Base-by-base conservation (phyloP, 2,113 vertebrate genomes). In the Brachirus orientalis region DNA sequence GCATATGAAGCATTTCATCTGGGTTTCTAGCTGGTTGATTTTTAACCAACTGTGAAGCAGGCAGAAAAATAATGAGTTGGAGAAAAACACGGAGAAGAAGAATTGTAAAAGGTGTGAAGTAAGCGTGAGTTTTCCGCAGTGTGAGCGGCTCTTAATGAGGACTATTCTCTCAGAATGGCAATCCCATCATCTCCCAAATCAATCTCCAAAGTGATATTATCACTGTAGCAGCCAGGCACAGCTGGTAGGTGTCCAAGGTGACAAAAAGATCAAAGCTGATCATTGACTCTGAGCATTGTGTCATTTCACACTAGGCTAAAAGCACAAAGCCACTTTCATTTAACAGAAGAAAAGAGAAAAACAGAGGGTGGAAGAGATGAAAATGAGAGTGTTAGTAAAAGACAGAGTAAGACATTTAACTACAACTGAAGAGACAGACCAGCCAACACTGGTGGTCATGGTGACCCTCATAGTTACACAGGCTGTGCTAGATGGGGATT, bases 241-340 rank as follows among this genome's bases (percentile, higher is more conserved):
- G 83, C 77, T 88, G 83, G 84, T 79, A 69, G 56, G 44, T 69
- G 63, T 88, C 85, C 79, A 83, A 73, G 65, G 84, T 78, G 77
- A 85, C 65, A 71, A 75, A n/a, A 85, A 75, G 84, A 88, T 88
- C 80, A 85, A 63, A 85, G 73, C 79, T 79, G 62, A 75, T 84
- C 86, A 85, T 82, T 86, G 80, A 86, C 83, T 84, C 79, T 35
- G 65, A 63, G 68, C 63, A 48, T 81, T 84, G 67, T 77, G 71
- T 86, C 72, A 83, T 85, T 88, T 88, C 78, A 79, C 83, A 79
- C 75, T 44, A 82, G 71, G 51, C 68, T 84, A 84, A 87, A 77
- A 56, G 77, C 72, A 54, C 61, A 83, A 73, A 72, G 64, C 43
- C 69, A 62, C 63, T 75, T 80, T 64, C 40, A 47, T 69, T 79